Base-by-base conservation (phyloP, 2,797 vertebrate genomes). In the Tolypeutes matacus region DNA sequence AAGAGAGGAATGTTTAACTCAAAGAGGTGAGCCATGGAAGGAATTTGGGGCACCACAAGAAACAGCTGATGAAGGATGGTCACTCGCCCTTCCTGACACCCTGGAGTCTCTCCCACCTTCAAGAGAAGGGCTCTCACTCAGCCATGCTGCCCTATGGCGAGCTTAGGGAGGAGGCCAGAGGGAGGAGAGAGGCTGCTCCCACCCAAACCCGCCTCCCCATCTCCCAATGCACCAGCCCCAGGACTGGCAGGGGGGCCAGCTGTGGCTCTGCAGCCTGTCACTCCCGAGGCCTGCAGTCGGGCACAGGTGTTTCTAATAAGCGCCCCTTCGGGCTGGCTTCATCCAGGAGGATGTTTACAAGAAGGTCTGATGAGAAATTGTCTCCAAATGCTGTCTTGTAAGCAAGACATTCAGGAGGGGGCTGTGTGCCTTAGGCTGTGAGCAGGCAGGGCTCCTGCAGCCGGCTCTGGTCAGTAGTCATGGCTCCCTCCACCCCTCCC, bases 301-400 rank as follows among this genome's bases (percentile, higher is more conserved):
- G 89, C 64, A 8, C 86, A 96, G 92, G 91, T 95, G 97, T 96
- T 98, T 98, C 97, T 97, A 98, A 95, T 97, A 78, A 96, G 93
- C 70, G 96, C 77, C 95, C 84, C 96, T 95, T 96, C 92, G 25
- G 95, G 96, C 91, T 95, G 95, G 97, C 97, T 97, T 96, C 42
- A 96, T 96, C 96, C 13, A 60, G 97, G 93, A 96, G 95, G 92
- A 92, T 97, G 97, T 98, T 98, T 96, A 97, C 95, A 96, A 95
- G 92, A 85, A 46, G 73, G 91, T 94, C 82, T 56, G 73, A 80
- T 96, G 96, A 97, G 97, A 98, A 98, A 98, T 98, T 97, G 96
- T 98, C 97, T 98, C 97, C 96, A 91, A 96, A 95, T 95, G 97
- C 95, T 97, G 89, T 97, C 97, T 97, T 98, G 93, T 92, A 97